A percentile compares a stretch with the other conserved stretches of the same genome.
These are phyloP conservation scores for Tineola bisselliella DNA, from an alignment of 2,888 invertebrate species.

Conservation along the genomic window DNA sequence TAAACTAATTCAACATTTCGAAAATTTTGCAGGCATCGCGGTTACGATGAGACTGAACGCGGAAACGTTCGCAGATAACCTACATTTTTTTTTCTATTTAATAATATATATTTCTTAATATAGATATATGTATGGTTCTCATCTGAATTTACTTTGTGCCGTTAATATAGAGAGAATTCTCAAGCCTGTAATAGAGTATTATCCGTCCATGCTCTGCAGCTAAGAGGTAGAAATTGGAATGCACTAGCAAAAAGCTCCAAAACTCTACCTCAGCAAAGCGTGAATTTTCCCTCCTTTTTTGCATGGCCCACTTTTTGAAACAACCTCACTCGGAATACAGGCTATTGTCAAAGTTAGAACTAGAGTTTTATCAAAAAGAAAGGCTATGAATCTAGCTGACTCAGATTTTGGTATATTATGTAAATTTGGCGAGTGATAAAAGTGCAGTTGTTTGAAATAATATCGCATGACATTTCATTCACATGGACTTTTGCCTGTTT, in stretches of 20 bases:
- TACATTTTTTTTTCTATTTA: too few relatives aligned
- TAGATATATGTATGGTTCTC: too few relatives aligned
- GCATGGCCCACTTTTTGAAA: slow-evolving; percentile 1
- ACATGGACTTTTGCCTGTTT: too few relatives aligned
- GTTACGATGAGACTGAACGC: too few relatives aligned
- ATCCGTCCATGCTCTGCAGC: neutral
- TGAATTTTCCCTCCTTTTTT: neutral
- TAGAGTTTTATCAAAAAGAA: neutral
- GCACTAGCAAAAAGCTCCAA: neutral
- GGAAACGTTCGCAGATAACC: too few relatives aligned
- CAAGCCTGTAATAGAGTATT: neutral
- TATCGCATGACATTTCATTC: neutral
- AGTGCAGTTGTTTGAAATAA: neutral
- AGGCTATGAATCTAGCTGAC: neutral
- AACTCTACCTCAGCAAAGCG: neutral
- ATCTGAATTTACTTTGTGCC: too few relatives aligned
- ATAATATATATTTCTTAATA: too few relatives aligned
- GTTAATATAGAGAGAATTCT: neutral
- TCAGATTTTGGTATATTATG: neutral
- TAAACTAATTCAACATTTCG: too few relatives aligned
- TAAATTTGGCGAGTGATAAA: neutral
- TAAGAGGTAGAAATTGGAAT: neutral
- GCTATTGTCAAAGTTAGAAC: slow-evolving; percentile 1
- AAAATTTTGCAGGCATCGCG: too few relatives aligned
- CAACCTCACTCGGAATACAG: neutral